phyloP scores from a whole-genome alignment of 1,140 invertebrate species.

The Leptopilina boulardi region DNA sequence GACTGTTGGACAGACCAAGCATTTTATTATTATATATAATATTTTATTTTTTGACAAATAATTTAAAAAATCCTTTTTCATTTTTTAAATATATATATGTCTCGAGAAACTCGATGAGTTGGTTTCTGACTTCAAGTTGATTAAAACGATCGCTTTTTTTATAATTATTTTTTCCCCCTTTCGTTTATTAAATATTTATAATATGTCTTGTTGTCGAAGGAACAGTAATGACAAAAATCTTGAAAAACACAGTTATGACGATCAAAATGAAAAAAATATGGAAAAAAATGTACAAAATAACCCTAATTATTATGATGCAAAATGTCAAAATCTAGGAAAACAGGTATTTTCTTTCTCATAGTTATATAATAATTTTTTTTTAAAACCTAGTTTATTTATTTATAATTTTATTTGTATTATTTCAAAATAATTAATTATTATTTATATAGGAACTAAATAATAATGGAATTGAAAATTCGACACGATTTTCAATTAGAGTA shows the following conservation, averaged over 20 bases:
- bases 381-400: no score
- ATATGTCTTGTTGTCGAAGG: neutral
- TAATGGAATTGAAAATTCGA: constrained; percentile 45
- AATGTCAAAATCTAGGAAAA: neutral
- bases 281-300: neutral
- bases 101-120: neutral
- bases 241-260: no score
- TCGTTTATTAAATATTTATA: neutral
- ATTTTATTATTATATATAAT: no score
- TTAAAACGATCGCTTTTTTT: neutral
- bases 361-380: no score
- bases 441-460: constrained; percentile 25
- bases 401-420: neutral
- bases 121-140: neutral
- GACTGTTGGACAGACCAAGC: no score
- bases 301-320: neutral
- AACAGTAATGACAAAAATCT: no score
- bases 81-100: no score
- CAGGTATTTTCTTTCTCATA: neutral
- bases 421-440: no score
- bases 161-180: neutral
- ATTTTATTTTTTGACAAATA: no score
- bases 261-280: neutral
- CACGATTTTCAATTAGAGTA: constrained; percentile 58
- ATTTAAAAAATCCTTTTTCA: no score